These are phyloP conservation scores for Limonius californicus DNA, from an alignment of 1,140 invertebrate species.

Conservation along the genomic window DNA sequence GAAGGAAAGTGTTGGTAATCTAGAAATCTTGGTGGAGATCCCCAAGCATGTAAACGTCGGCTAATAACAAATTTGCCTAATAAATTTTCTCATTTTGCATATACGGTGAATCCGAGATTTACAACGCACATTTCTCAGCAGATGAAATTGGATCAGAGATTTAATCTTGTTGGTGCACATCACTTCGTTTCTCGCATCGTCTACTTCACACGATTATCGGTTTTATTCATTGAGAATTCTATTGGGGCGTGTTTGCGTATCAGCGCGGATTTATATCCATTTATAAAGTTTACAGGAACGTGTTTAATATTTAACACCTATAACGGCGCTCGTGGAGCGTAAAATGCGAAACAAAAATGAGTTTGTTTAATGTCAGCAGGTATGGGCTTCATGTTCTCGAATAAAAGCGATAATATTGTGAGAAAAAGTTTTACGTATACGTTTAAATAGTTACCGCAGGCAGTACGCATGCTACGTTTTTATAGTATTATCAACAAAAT, in stretches of 20 bases:
- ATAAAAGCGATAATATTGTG: too few relatives aligned
- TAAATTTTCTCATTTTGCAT: neutral
- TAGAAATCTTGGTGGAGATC: too few relatives aligned
- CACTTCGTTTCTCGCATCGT: neutral
- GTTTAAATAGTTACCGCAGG: too few relatives aligned
- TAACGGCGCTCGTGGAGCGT: too few relatives aligned
- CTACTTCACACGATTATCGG: neutral
- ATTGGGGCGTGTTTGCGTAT: neutral
- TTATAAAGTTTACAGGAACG: neutral
- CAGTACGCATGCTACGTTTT: too few relatives aligned
- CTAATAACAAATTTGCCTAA: neutral
- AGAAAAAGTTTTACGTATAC: too few relatives aligned
- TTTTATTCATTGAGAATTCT: constrained; percentile 1
- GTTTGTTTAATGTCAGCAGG: too few relatives aligned
- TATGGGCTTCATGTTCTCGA: too few relatives aligned
- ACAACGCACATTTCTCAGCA: neutral
- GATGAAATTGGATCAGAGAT: neutral
- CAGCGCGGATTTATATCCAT: neutral
- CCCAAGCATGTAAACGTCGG: too few relatives aligned
- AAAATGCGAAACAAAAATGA: too few relatives aligned
- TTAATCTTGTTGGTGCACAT: constrained; percentile 1
- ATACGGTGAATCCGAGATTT: neutral
- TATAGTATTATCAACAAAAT: too few relatives aligned
- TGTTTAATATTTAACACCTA: neutral
- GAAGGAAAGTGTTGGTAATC: too few relatives aligned